A percentile compares a stretch with the other conserved stretches of the same genome.
These are phyloP conservation scores for Campaea margaritaria DNA, from an alignment of 2,888 invertebrate genomes.

Conservation along the genomic window DNA sequence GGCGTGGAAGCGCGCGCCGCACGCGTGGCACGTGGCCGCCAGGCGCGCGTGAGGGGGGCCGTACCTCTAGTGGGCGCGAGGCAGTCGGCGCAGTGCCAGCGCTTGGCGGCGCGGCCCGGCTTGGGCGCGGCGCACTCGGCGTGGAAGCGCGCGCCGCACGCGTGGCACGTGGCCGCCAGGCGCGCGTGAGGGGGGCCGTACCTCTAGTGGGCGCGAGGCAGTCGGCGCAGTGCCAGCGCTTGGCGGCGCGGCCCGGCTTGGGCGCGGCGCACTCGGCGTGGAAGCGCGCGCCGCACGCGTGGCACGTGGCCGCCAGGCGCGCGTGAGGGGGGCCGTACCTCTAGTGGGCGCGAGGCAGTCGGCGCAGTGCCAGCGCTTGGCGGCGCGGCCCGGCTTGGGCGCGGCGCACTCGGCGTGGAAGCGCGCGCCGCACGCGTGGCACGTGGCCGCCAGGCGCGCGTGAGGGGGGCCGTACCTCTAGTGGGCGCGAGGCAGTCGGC, in stretches of 20 bases:
- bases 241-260: conserved; percentile 78
- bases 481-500: conserved; percentile 70
- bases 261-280: conserved; percentile 90
- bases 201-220: conserved; percentile 65
- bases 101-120: conserved; percentile 75
- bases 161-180: conserved; percentile 85
- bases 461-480: conserved; percentile 85
- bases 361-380: conserved; percentile 82
- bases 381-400: conserved; percentile 81
- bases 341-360: conserved; percentile 66
- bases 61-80: conserved; percentile 52
- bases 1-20: conserved; percentile 3
- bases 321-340: conserved; percentile 87
- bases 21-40: neutral
- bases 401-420: conserved; percentile 91
- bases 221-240: conserved; percentile 82
- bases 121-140: conserved; percentile 88
- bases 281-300: conserved; percentile 86
- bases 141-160: conserved; percentile 88
- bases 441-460: conserved; percentile 86
- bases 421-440: conserved; percentile 86
- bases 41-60: neutral
- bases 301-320: conserved; percentile 85
- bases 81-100: conserved; percentile 84
- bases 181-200: conserved; percentile 88